These are phyloP conservation scores for Cinara cedri DNA, from an alignment of 2,888 invertebrate species.

Conservation along the genomic window DNA sequence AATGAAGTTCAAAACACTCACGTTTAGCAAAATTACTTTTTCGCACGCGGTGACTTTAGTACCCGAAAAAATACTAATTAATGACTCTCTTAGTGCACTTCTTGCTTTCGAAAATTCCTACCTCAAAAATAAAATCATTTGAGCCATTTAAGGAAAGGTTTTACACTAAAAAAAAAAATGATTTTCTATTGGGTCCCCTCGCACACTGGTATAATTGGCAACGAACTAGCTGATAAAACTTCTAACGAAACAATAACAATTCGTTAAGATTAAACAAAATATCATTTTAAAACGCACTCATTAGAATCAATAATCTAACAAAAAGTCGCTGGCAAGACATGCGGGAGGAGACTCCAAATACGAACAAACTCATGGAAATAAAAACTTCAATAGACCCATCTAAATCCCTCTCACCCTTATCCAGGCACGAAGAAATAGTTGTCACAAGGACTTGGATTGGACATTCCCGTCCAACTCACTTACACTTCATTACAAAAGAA, in stretches of 20 bases:
- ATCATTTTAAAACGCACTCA: background rate
- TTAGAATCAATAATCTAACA: background rate
- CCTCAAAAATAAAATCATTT: background rate
- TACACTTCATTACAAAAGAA: background rate
- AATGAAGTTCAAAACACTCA: background rate
- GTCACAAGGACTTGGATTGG: background rate
- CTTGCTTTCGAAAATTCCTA: background rate
- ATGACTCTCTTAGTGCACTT: background rate
- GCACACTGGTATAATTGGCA: background rate
- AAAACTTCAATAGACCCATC: background rate
- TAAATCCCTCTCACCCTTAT: background rate
- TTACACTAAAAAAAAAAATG: background rate
- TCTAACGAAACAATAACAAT: background rate
- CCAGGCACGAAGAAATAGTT: background rate
- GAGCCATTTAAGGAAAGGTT: background rate
- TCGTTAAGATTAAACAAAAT: background rate
- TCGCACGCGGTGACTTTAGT: no score
- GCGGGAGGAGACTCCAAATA: background rate
- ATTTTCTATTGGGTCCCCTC: background rate
- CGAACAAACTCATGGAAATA: background rate
- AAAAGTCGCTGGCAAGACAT: background rate
- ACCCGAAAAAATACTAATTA: background rate
- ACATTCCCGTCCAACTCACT: background rate
- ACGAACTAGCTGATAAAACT: background rate
- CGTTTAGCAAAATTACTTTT: background rate